Evolutionary conservation across 2,113 vertebrate genomes (phyloP), one percentile per base, ranked within the genome.

Genomic region (Willisornis vidua): DNA sequence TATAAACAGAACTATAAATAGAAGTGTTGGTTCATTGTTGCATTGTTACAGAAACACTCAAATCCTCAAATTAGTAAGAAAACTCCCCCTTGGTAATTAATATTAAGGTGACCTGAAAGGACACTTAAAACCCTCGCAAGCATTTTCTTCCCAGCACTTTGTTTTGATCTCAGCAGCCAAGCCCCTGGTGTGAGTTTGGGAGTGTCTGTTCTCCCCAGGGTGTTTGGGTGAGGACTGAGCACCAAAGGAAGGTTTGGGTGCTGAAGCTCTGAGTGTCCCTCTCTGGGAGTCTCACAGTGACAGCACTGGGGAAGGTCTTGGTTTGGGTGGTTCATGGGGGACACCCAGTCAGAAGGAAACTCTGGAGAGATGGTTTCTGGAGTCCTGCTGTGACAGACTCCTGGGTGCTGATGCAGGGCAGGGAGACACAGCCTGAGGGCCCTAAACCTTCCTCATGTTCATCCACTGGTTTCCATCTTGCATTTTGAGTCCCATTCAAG

Each of bases 261-360:
- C 54, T 63, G n/a, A 31, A 43, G 9, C 1, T 17, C 8, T 8
- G 29, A 37, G 35, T 0, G 0, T 37, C 6, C 24, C 31, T 70
- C 52, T 35, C n/a, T n/a, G 61, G 24, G 5, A 24, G 13, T 8
- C 19, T 17, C 35, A 25, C 6, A 22, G 48, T 24, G 37, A n/a
- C 7, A 26, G 19, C 52, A 8, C 26, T 7, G 41, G 14, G 20
- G 43, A 45, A 57, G 3, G 3, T 10, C 12, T 33, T 26, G 48
- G 5, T 19, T 3, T 51, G 17, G 48, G 13, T 4, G 7, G 3
- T 51, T 62, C 9, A 12, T 28, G 35, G 15, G 17, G 70, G 8
- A 39, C 80, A 31, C 39, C 20, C 58, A 80, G 31, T 12, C 31
- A 37, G 78, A 24, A 66, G 51, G 15, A 65, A 70, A 24, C 7